A percentile compares a stretch with the other conserved stretches of the same genome.
phyloP scores from a whole-genome alignment of 37 sponge, comb jelly and placozoan genomes.

The Spongia lamella region DNA sequence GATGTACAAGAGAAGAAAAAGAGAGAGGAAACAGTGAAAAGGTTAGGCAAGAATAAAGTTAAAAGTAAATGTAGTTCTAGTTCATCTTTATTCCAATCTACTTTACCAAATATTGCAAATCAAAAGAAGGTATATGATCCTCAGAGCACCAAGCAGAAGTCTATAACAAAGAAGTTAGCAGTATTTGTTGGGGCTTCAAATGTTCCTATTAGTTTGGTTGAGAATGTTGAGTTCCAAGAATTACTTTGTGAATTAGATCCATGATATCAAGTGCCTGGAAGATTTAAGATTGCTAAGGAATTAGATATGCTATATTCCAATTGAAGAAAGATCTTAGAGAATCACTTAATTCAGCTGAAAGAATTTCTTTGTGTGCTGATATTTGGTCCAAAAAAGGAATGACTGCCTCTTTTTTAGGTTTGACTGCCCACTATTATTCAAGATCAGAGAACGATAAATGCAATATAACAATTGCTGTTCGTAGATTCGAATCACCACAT shows the following conservation, averaged over 20 bases:
- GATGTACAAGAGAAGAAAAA: constrained; percentile 4
- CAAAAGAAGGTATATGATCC: neutral
- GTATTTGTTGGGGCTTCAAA: constrained; percentile 15
- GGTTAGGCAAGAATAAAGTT: neutral
- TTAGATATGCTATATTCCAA: constrained; percentile 1
- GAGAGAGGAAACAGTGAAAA: neutral
- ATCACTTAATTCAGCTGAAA: neutral
- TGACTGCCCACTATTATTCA: constrained; percentile 23
- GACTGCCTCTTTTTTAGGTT: constrained; percentile 25
- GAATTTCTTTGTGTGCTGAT: constrained; percentile 19
- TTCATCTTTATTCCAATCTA: too few species aligned
- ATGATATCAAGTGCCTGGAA: neutral
- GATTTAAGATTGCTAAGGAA: constrained; percentile 8
- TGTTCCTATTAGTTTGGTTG: constrained; percentile 16
- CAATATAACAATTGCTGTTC: constrained; percentile 16
- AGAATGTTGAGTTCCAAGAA: constrained; percentile 4
- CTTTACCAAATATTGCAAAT: neutral
- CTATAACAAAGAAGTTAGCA: constrained; percentile 13
- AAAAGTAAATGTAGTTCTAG: neutral
- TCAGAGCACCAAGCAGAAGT: neutral
- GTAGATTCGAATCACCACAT: neutral
- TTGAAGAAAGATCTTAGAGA: constrained; percentile 8
- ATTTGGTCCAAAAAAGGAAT: constrained; percentile 35
- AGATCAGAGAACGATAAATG: neutral
- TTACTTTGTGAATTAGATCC: neutral